These are phyloP conservation scores for Ellobius talpinus DNA, from an alignment of 2,113 vertebrate species.

Conservation along the genomic window DNA sequence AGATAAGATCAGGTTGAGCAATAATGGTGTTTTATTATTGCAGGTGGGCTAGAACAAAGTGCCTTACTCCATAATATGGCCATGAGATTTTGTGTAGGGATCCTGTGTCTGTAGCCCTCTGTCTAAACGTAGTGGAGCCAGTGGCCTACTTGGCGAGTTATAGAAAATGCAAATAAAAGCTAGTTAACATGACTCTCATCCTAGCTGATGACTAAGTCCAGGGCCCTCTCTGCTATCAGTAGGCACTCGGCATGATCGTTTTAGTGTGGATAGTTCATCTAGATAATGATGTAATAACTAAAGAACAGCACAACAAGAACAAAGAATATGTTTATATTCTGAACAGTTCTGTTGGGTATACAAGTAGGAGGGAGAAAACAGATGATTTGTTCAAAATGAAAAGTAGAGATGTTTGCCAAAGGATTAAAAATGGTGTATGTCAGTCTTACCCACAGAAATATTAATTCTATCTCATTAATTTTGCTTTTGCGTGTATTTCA, in stretches of 20 bases:
- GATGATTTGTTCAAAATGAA: neutral
- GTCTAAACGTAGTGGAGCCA: neutral
- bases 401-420: neutral
- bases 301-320: neutral
- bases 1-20: neutral
- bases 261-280: conserved; percentile 18
- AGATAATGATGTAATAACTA: neutral
- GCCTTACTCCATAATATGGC: neutral
- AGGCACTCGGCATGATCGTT: neutral
- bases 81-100: neutral
- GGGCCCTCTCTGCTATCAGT: neutral
- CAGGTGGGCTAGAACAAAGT: neutral
- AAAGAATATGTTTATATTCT: neutral
- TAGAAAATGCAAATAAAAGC: conserved; percentile 35
- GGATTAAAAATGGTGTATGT: neutral
- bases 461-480: neutral
- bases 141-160: neutral
- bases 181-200: neutral
- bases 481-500: neutral
- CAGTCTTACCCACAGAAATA: neutral
- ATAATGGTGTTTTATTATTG: neutral
- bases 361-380: neutral
- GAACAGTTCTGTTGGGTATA: neutral
- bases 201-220: neutral
- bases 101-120: conserved; percentile 40